A percentile compares a stretch with the other conserved stretches of the same genome.
phyloP scores from a whole-genome alignment of 2,888 invertebrate species.

The Thymelicus lineola region DNA sequence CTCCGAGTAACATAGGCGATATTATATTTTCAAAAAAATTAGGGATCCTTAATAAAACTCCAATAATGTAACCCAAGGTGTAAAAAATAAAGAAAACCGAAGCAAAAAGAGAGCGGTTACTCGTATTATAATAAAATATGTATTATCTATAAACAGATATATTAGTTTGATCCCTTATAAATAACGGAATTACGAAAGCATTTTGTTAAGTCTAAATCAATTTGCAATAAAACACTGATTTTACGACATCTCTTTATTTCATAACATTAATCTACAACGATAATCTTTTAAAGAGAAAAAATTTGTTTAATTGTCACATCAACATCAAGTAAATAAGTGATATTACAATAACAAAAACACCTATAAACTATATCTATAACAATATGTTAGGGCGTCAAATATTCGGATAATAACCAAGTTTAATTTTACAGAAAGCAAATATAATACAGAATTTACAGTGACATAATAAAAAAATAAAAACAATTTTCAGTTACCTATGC shows the following conservation, averaged over 20 bases:
- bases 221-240: constrained; percentile 43
- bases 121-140: too few species aligned
- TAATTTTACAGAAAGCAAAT: constrained; percentile 9
- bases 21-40: too few species aligned
- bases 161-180: too few species aligned
- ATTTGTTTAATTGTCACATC: constrained; percentile 45
- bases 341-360: constrained; percentile 46
- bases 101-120: too few species aligned
- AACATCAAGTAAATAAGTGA: constrained; percentile 45
- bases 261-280: constrained; percentile 50
- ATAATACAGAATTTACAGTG: neutral
- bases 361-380: constrained; percentile 38
- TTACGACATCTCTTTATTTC: constrained; percentile 46
- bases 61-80: too few species aligned
- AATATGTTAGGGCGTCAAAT: constrained; percentile 10
- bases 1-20: too few species aligned
- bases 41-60: too few species aligned
- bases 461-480: neutral
- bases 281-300: constrained; percentile 50
- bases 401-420: neutral
- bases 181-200: too few species aligned
- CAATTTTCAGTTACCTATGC: neutral
- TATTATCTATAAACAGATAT: too few species aligned
- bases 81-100: too few species aligned
- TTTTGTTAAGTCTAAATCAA: too few species aligned